Percentiles rank a stretch among this genome's conserved stretches.
These are phyloP conservation scores for Rostratula benghalensis DNA, from an alignment of 2,113 vertebrate genomes.

Conservation along the genomic window DNA sequence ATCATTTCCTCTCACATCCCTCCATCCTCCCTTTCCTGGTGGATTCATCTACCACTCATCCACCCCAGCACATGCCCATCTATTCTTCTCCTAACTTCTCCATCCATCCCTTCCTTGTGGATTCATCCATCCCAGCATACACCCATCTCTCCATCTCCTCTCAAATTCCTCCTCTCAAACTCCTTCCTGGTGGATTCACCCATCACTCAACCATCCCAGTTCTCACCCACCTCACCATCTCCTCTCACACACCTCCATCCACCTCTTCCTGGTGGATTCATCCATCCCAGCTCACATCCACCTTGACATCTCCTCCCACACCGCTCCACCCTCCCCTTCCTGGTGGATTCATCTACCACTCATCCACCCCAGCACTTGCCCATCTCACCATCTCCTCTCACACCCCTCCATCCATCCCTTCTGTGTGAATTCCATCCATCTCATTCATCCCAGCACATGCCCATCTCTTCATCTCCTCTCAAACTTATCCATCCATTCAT, in stretches of 20 bases:
- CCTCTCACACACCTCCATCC: not conserved
- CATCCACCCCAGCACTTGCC: accelerated
- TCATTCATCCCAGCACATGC: not conserved
- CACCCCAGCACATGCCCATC: too few species aligned
- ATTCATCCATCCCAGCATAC: too few species aligned
- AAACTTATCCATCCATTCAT: not conserved
- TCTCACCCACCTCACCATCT: not conserved
- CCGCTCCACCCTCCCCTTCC: not conserved
- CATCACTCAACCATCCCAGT: not conserved
- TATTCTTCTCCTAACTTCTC: too few species aligned
- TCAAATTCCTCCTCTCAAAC: not conserved
- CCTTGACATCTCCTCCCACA: not conserved
- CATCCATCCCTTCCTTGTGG: too few species aligned
- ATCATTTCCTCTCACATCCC: too few species aligned
- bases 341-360: not conserved
- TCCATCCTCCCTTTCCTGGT: too few species aligned
- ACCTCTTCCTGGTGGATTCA: not conserved
- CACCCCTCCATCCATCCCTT: not conserved
- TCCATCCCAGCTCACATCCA: not conserved
- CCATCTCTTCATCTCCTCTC: not conserved
- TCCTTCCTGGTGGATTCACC: not conserved
- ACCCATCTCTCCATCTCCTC: too few species aligned
- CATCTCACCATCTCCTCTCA: not conserved
- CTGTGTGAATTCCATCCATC: not conserved
- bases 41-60: too few species aligned